These are phyloP conservation scores for Scolopax rusticola DNA, from an alignment of 2,797 vertebrate species.

Conservation along the genomic window DNA sequence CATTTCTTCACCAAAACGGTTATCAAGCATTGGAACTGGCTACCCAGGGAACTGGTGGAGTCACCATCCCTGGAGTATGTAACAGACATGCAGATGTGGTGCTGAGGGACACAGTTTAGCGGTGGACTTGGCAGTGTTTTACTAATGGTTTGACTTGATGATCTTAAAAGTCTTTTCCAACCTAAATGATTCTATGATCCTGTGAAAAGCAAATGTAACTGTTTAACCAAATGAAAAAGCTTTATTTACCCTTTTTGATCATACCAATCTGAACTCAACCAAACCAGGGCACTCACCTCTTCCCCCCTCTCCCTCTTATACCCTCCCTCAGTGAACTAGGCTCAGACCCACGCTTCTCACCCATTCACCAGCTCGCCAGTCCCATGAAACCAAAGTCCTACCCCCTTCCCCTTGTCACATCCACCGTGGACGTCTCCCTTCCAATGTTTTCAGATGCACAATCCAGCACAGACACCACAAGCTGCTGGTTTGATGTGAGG, in stretches of 20 bases:
- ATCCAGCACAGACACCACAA: neutral
- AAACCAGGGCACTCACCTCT: neutral
- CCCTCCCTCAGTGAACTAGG: neutral
- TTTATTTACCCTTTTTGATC: neutral
- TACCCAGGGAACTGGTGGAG: neutral
- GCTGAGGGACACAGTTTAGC: no score
- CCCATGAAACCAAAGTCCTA: neutral
- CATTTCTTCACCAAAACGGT: neutral
- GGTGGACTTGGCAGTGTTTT: neutral
- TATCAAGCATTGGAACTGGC: neutral
- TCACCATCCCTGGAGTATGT: neutral
- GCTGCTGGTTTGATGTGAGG: neutral
- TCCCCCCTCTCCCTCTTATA: neutral
- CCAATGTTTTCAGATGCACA: neutral
- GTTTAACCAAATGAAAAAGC: neutral
- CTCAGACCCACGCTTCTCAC: neutral
- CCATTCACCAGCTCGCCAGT: neutral
- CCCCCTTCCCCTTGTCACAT: neutral
- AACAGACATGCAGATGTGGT: fast-evolving
- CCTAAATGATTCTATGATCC: neutral
- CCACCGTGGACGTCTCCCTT: neutral
- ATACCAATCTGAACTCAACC: neutral
- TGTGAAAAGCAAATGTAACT: neutral
- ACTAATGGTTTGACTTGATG: fast-evolving
- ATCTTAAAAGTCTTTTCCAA: neutral